Percentiles rank a stretch among this genome's conserved stretches.
Conservation (phyloP, 2,888 invertebrate genomes). For the Trilocha varians region DNA sequence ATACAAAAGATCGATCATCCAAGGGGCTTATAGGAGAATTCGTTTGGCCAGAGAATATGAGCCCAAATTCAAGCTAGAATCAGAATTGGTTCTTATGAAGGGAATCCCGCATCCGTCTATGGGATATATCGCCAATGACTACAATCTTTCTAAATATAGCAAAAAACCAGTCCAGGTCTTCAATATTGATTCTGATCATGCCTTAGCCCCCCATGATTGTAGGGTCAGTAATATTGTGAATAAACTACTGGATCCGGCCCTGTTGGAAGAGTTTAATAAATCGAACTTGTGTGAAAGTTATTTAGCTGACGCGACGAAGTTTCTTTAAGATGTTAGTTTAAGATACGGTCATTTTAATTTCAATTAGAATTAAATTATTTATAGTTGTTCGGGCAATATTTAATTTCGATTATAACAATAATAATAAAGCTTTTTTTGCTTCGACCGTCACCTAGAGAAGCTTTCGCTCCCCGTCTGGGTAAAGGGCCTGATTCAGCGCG, state of each 20-base stretch:
- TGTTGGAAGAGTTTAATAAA: conserved; percentile 26
- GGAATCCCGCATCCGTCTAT: conserved; percentile 21
- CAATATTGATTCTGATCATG: conserved; percentile 25
- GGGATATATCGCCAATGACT: too few relatives aligned
- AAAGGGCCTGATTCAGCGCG: too few relatives aligned
- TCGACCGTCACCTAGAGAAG: too few relatives aligned
- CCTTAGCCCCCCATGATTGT: conserved; percentile 24
- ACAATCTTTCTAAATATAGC: too few relatives aligned
- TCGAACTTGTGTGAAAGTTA: conserved; percentile 28
- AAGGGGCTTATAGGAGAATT: conserved; percentile 26
- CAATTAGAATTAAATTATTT: too few relatives aligned
- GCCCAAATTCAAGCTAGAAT: conserved; percentile 28
- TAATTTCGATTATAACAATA: too few relatives aligned
- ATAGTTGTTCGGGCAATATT: too few relatives aligned
- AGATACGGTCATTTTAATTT: conserved; percentile 15
- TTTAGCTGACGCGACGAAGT: conserved; percentile 4
- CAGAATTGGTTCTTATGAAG: conserved; percentile 35
- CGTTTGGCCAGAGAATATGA: conserved; percentile 25
- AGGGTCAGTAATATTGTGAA: conserved; percentile 37
- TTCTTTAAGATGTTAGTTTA: conserved; percentile 1
- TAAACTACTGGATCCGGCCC: conserved; percentile 19
- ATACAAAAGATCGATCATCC: conserved; percentile 24
- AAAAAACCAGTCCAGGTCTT: conserved; percentile 28
- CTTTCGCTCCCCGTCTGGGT: too few relatives aligned
- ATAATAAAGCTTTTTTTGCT: too few relatives aligned